Conservation (phyloP, 2,797 vertebrate genomes). For the Falco concolor region DNA sequence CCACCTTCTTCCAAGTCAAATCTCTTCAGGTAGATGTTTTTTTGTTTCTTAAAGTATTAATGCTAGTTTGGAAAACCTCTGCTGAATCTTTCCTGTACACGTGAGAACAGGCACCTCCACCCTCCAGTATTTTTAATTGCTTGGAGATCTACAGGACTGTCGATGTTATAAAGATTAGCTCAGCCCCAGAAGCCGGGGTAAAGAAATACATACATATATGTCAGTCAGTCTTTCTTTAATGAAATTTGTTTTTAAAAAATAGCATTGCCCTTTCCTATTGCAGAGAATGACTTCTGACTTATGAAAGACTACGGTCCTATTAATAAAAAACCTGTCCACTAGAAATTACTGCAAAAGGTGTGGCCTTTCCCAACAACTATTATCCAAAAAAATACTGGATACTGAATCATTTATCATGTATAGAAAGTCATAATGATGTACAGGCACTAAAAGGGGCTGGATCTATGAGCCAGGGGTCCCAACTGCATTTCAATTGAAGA, state of each 20-base stretch:
- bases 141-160: conserved; percentile 17
- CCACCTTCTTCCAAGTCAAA: background rate
- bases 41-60: background rate
- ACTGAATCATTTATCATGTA: background rate
- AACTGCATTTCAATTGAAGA: background rate
- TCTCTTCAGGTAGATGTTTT: background rate
- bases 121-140: conserved; percentile 45
- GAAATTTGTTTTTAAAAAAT: background rate
- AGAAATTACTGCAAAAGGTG: background rate
- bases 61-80: background rate
- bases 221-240: conserved; percentile 11
- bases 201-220: background rate
- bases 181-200: background rate
- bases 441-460: background rate
- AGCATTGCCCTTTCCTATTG: background rate
- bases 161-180: conserved; percentile 21
- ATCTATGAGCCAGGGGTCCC: background rate
- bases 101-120: conserved; percentile 43
- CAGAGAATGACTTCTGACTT: background rate
- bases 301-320: background rate
- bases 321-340: background rate
- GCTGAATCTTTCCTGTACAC: background rate
- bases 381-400: background rate
- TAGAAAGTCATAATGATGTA: background rate
- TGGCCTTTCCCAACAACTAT: background rate